Evolutionary conservation across 2,113 vertebrate genomes (phyloP).

Genomic region (Actinemys pallida): DNA sequence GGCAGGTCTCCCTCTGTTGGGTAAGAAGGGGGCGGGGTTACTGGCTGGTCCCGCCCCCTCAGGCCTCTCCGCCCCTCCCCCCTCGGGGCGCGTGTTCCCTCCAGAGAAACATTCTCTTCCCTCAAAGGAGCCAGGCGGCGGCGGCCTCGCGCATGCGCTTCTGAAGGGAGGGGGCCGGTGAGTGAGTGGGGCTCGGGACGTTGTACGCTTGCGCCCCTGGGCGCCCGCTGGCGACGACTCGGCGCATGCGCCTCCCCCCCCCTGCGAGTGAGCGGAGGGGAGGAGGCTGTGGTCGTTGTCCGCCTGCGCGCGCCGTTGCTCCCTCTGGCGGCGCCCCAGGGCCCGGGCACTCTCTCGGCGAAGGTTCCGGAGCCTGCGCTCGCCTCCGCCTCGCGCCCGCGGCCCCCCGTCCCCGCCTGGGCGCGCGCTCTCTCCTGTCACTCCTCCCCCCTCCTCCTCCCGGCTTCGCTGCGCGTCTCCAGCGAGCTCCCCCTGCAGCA

Average conservation of each 20-base stretch:
- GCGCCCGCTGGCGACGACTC: too few species aligned
- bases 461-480: slow-evolving; percentile 22
- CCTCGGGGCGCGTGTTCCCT: not conserved
- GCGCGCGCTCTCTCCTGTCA: not conserved
- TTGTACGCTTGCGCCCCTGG: not conserved
- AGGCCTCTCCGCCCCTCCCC: not conserved
- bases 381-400: not conserved
- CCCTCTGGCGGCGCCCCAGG: not conserved
- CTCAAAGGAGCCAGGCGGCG: not conserved
- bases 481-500: slow-evolving; percentile 10
- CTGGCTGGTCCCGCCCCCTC: not conserved
- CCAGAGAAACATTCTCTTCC: not conserved
- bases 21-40: not conserved
- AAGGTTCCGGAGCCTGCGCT: slow-evolving; percentile 57
- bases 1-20: not conserved
- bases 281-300: not conserved
- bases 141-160: not conserved
- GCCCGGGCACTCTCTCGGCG: not conserved
- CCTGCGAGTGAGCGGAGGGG: not conserved
- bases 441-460: not conserved
- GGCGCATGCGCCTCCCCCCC: not conserved
- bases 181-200: not conserved
- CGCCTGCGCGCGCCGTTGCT: not conserved
- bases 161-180: rapidly evolving
- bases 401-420: not conserved